Conservation (phyloP, 2,113 vertebrate species). For the Pipra filicauda region DNA sequence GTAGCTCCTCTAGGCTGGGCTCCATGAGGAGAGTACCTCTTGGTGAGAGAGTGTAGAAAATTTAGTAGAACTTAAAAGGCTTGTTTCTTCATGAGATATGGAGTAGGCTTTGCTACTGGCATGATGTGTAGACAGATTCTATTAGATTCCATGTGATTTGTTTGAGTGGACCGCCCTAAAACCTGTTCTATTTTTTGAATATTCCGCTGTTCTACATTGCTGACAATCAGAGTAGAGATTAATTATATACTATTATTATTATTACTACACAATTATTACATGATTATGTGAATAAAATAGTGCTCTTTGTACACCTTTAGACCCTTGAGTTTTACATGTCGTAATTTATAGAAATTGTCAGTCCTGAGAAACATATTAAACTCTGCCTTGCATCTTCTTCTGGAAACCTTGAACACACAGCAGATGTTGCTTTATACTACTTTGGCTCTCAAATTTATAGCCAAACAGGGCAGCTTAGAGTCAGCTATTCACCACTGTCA, state of each 20-base stretch:
- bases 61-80: not conserved
- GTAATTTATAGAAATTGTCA: not conserved
- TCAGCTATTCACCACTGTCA: accelerated
- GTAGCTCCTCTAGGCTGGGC: not conserved
- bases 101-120: not conserved
- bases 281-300: not conserved
- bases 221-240: not conserved
- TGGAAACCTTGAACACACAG: not conserved
- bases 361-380: not conserved
- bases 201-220: not conserved
- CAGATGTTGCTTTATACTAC: not conserved
- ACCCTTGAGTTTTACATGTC: not conserved
- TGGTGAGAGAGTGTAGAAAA: not conserved
- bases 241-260: not conserved
- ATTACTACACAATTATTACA: not conserved
- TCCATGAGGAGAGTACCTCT: not conserved
- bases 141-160: not conserved
- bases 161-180: not conserved
- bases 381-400: not conserved
- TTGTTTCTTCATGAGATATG: not conserved
- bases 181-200: not conserved
- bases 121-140: not conserved
- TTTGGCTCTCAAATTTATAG: accelerated
- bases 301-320: not conserved
- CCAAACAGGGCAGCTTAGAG: not conserved